These are phyloP conservation scores for Triops longicaudatus DNA, from an alignment of 1,140 invertebrate genomes.

Conservation along the genomic window DNA sequence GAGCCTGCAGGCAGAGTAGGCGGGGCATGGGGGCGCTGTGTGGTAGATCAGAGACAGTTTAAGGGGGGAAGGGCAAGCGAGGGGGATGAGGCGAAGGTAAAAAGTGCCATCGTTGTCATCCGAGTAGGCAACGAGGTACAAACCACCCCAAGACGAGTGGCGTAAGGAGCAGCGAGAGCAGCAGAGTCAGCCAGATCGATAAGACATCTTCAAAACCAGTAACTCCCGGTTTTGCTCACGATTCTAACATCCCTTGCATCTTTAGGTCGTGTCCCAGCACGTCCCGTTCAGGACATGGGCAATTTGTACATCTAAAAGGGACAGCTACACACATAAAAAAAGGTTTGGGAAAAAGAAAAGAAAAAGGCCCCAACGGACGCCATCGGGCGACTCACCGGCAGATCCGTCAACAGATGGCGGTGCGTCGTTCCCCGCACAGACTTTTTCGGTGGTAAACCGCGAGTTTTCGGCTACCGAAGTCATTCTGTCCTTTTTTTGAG, in stretches of 20 bases:
- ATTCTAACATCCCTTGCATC: neutral
- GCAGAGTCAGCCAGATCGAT: neutral
- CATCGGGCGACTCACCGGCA: neutral
- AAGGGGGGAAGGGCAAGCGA: neutral
- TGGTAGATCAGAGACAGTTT: neutral
- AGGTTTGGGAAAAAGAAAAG: neutral
- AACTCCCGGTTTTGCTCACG: neutral
- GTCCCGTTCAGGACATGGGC: neutral
- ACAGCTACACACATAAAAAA: neutral
- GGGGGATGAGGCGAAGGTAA: neutral
- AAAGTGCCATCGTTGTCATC: constrained; percentile 1
- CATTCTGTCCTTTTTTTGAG: neutral
- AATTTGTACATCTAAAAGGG: neutral
- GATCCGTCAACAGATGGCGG: neutral
- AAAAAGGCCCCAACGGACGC: neutral
- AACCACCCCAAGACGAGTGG: neutral
- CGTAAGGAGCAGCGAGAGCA: neutral
- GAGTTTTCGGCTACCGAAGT: neutral
- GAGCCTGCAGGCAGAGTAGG: neutral
- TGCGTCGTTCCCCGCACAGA: neutral
- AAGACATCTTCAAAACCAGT: neutral
- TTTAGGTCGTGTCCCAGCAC: neutral
- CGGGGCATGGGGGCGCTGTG: neutral
- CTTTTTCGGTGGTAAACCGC: neutral
- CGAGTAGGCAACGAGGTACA: neutral